These are phyloP conservation scores for Cactoblastis cactorum DNA, from an alignment of 2,888 invertebrate genomes.

Conservation along the genomic window DNA sequence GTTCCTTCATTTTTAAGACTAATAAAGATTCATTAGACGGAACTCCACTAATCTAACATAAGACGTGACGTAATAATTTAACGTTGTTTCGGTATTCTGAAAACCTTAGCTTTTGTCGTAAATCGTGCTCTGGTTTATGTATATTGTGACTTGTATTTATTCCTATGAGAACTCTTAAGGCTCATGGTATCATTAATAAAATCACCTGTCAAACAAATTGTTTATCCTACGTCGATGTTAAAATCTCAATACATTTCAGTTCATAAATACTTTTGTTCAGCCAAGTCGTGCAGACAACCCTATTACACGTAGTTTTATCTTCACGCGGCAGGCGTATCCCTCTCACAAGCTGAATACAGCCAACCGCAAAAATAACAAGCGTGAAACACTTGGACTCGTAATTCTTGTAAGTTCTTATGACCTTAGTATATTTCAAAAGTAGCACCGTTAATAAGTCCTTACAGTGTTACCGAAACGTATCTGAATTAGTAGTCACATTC, in stretches of 20 bases:
- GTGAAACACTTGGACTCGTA: too few species aligned
- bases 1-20: slow-evolving; percentile 6
- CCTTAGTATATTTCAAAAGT: too few species aligned
- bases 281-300: background rate
- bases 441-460: too few species aligned
- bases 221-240: too few species aligned
- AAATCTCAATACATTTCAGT: background rate
- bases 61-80: slow-evolving; percentile 12
- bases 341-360: background rate
- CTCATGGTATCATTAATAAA: background rate
- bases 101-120: background rate
- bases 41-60: slow-evolving; percentile 8
- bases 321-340: slow-evolving; percentile 33
- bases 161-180: background rate
- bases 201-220: too few species aligned
- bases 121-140: background rate
- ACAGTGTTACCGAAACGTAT: too few species aligned
- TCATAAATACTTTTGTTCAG: background rate
- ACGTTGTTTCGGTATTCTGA: background rate
- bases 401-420: too few species aligned
- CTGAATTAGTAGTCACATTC: too few species aligned
- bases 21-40: slow-evolving; percentile 11
- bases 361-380: background rate
- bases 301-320: slow-evolving; percentile 42
- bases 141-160: background rate